Conservation (phyloP, 2,888 invertebrate genomes). For the Drosophila monieri region DNA sequence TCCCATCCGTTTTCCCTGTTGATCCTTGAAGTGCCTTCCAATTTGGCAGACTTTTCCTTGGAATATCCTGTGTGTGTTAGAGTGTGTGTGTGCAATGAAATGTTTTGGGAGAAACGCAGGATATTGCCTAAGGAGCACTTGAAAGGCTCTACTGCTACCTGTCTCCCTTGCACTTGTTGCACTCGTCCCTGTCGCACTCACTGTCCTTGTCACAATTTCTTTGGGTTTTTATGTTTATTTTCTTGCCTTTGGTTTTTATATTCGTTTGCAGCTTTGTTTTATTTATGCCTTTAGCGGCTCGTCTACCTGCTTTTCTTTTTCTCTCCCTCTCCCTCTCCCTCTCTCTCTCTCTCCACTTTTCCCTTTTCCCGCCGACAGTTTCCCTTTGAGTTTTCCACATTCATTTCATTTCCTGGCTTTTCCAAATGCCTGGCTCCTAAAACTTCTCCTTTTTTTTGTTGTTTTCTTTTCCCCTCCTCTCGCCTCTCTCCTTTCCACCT, state of each 20-base stretch:
- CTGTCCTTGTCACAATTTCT: constrained; percentile 22
- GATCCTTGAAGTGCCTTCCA: constrained; percentile 41
- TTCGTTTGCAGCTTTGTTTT: constrained; percentile 37
- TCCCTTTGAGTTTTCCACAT: constrained; percentile 76
- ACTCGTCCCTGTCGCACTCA: constrained; percentile 1
- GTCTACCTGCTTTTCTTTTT: constrained; percentile 28
- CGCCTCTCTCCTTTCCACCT: background rate
- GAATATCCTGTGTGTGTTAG: constrained; percentile 20
- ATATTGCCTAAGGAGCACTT: constrained; percentile 50
- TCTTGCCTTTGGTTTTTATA: constrained; percentile 43
- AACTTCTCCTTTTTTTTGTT: constrained; percentile 18
- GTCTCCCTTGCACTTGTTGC: background rate
- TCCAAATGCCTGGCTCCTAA: constrained; percentile 54
- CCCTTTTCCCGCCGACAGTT: constrained; percentile 26
- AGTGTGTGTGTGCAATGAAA: constrained; percentile 13
- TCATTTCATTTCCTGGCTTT: constrained; percentile 71
- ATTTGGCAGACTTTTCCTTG: constrained; percentile 40
- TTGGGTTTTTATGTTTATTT: constrained; percentile 33
- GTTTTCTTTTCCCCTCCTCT: background rate
- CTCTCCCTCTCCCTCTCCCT: background rate
- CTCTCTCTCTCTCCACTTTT: background rate
- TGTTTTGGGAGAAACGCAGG: constrained; percentile 35
- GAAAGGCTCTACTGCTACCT: constrained; percentile 41
- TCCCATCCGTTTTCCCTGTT: constrained; percentile 25
- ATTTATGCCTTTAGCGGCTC: constrained; percentile 31